These are phyloP conservation scores for Eurypyga helias DNA, from an alignment of 2,113 vertebrate species.

Conservation along the genomic window DNA sequence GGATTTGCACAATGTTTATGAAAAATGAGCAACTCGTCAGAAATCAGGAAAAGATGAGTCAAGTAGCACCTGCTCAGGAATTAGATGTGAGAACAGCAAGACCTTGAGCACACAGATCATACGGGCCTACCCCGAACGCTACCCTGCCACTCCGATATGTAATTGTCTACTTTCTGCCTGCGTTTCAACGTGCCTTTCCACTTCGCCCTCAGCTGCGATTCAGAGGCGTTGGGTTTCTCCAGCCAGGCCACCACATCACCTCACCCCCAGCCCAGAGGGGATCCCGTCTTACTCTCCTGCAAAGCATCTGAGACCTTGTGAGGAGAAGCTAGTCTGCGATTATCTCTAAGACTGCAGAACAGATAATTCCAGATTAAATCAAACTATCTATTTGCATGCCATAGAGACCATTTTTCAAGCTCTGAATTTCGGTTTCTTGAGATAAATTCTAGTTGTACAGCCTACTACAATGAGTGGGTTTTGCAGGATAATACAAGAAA, in stretches of 20 bases:
- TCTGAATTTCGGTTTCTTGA: background rate
- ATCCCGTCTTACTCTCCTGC: background rate
- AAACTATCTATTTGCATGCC: background rate
- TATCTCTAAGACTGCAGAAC: background rate
- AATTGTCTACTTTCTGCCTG: background rate
- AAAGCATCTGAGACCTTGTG: background rate
- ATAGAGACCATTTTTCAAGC: background rate
- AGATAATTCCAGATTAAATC: background rate
- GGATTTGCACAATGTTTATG: background rate
- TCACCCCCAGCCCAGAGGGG: fast-evolving
- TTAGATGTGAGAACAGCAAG: background rate
- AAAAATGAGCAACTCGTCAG: background rate
- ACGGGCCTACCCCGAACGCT: fast-evolving
- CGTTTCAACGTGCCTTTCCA: background rate
- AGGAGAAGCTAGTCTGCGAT: background rate
- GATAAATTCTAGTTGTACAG: background rate
- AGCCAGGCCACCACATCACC: background rate
- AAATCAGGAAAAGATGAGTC: background rate
- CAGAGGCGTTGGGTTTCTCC: background rate
- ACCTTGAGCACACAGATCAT: background rate
- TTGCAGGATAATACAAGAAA: background rate
- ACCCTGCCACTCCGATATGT: background rate
- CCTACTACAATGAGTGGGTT: background rate
- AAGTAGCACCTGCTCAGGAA: background rate
- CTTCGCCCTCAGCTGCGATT: fast-evolving